Conservation (phyloP, 2,888 invertebrate species). For the Bellardia bayeri region DNA sequence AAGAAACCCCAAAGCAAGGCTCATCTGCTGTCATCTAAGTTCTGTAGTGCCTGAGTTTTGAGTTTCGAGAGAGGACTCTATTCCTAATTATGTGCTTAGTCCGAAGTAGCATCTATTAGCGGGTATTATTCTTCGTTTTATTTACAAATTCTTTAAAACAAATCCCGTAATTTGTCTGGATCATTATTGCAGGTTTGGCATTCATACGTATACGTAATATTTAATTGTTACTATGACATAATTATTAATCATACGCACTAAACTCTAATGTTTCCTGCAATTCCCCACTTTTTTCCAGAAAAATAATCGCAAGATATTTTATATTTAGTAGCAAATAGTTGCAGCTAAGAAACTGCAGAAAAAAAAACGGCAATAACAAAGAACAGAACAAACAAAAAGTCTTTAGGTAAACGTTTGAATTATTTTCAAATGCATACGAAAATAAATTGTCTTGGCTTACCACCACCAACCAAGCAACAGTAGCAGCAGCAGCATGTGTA, state of each 20-base stretch:
- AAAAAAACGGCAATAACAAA: conserved; percentile 5
- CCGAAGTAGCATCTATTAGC: too few species aligned
- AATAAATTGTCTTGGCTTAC: conserved; percentile 66
- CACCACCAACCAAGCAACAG: conserved; percentile 10
- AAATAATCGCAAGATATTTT: conserved; percentile 40
- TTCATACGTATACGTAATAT: too few species aligned
- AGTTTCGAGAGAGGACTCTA: too few species aligned
- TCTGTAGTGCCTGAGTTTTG: too few species aligned
- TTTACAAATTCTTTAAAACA: too few species aligned
- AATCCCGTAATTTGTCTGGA: too few species aligned
- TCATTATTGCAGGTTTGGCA: too few species aligned
- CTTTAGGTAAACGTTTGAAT: conserved; percentile 68
- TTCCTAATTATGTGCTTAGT: too few species aligned
- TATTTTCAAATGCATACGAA: conserved; percentile 63
- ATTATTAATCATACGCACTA: neutral
- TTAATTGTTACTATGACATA: neutral
- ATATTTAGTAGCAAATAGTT: conserved; percentile 32
- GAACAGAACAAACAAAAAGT: conserved; percentile 43
- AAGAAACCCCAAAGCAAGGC: too few species aligned
- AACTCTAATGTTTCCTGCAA: neutral
- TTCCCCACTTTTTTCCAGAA: conserved; percentile 2
- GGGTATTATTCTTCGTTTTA: too few species aligned
- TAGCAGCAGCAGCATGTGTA: conserved; percentile 13
- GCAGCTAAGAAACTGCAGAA: neutral
- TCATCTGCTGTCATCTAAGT: too few species aligned